Conservation (phyloP, 2,797 vertebrate genomes). For the Anabas testudineus region DNA sequence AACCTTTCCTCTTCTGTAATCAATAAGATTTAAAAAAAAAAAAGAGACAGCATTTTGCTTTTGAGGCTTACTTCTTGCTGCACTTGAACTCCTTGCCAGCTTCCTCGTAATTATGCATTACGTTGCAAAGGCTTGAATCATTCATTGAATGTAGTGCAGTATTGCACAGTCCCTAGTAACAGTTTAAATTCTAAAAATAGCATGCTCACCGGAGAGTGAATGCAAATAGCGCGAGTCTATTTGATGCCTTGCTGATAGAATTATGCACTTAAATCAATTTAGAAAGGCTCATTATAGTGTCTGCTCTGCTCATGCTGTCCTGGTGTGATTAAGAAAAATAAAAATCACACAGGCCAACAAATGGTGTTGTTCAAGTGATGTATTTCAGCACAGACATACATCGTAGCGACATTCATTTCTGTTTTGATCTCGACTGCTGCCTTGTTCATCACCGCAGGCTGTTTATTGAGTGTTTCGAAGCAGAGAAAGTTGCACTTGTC, state of each 20-base stretch:
- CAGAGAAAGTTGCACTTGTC: constrained; percentile 72
- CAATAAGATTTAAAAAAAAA: constrained; percentile 31
- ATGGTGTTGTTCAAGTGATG: constrained; percentile 27
- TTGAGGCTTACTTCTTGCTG: constrained; percentile 27
- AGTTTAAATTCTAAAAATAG: constrained; percentile 80
- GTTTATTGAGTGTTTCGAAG: constrained; percentile 59
- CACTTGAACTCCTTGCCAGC: constrained; percentile 47
- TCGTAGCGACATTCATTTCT: constrained; percentile 27
- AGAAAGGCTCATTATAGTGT: constrained; percentile 20
- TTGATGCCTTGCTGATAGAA: constrained; percentile 55
- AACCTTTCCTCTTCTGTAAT: constrained; percentile 26
- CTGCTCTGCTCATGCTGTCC: constrained; percentile 19
- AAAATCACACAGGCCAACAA: constrained; percentile 31
- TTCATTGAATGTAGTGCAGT: constrained; percentile 74
- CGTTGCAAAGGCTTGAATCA: constrained; percentile 76
- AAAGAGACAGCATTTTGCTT: constrained; percentile 20
- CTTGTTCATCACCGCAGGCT: constrained; percentile 53
- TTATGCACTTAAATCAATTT: constrained; percentile 43
- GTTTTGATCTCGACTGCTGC: constrained; percentile 50
- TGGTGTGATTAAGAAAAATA: constrained; percentile 37
- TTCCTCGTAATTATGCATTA: constrained; percentile 68
- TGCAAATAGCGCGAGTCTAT: constrained; percentile 66
- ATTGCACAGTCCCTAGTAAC: constrained; percentile 71
- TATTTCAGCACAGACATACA: constrained; percentile 36
- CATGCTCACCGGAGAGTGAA: constrained; percentile 49